phyloP scores from a whole-genome alignment of 2,797 vertebrate genomes.

The Intellagama lesueurii region DNA sequence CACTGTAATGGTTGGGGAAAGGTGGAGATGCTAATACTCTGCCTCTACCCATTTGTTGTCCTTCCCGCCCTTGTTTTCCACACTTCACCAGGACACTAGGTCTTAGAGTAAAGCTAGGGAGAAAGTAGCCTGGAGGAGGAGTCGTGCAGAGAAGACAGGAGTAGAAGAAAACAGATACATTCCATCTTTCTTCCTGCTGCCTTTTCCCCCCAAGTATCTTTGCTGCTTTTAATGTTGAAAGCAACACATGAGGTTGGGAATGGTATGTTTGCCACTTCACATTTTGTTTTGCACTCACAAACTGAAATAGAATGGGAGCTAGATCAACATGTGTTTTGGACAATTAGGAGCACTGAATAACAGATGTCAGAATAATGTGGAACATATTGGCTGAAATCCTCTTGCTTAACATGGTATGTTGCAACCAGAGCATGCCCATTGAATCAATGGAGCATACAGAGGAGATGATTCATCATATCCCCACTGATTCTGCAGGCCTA shows the following conservation, averaged over 20 bases:
- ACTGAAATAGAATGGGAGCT: not conserved
- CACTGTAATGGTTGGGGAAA: not conserved
- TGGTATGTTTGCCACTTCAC: not conserved
- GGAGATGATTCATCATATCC: too few relatives aligned
- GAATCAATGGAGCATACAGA: too few relatives aligned
- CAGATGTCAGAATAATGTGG: not conserved
- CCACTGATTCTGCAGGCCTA: too few relatives aligned
- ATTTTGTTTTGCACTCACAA: not conserved
- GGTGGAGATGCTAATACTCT: not conserved
- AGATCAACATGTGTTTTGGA: not conserved
- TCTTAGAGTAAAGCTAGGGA: not conserved
- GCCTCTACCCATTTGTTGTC: not conserved
- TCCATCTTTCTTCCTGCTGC: not conserved
- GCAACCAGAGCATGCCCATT: too few relatives aligned
- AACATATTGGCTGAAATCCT: not conserved
- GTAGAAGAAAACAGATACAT: not conserved
- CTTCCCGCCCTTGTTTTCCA: not conserved
- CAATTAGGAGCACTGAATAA: not conserved
- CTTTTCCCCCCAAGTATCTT: not conserved
- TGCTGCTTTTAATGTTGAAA: not conserved
- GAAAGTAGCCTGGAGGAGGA: not conserved
- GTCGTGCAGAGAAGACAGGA: not conserved
- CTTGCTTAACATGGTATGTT: too few relatives aligned
- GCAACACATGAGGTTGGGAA: not conserved
- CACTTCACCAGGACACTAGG: not conserved